phyloP scores from a whole-genome alignment of 2,797 vertebrate species.

The Mus minutoides region DNA sequence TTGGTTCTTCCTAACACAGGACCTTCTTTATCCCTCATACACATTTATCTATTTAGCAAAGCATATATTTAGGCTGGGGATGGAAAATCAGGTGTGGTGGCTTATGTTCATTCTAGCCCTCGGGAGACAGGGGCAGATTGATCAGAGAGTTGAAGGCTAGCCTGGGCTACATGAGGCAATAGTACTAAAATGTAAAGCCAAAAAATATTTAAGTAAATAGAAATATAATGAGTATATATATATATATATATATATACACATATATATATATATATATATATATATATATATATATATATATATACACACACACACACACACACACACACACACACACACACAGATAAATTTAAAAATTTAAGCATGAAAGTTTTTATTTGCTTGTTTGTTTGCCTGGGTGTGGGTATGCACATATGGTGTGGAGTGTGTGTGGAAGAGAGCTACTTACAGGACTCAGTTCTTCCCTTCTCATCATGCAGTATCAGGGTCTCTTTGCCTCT shows the following conservation, averaged over 20 bases:
- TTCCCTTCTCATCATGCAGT: neutral
- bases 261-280: no score
- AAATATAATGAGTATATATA: neutral
- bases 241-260: no score
- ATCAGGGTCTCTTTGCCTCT: neutral
- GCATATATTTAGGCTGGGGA: neutral
- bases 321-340: no score
- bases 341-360: neutral
- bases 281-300: no score
- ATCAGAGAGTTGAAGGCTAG: neutral
- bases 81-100: neutral
- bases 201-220: neutral
- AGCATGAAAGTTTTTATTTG: neutral
- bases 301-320: no score
- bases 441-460: neutral
- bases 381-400: neutral
- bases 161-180: neutral
- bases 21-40: neutral
- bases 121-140: neutral
- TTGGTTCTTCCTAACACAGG: slow-evolving; percentile 30
- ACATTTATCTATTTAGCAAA: neutral
- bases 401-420: neutral
- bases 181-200: neutral
- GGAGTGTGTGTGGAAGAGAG: neutral
- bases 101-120: neutral